phyloP scores from a whole-genome alignment of 2,797 vertebrate species.

The Pachyuromys duprasi region DNA sequence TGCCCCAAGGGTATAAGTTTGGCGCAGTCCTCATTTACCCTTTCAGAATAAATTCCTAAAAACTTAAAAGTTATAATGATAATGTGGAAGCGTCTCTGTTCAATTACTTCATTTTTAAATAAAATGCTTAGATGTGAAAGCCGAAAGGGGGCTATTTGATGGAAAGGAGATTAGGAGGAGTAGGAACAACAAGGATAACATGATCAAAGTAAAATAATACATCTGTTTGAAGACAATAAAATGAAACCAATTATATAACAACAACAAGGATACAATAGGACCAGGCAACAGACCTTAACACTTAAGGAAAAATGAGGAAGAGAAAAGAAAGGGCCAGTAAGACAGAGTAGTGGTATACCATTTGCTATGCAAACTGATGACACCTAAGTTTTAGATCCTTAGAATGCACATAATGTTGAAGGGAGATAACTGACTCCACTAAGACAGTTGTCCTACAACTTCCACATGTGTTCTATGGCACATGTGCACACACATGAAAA shows the following conservation, averaged over 20 bases:
- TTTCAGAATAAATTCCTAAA: background rate
- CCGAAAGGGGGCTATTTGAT: background rate
- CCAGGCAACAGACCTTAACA: background rate
- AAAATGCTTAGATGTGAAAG: background rate
- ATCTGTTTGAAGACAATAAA: background rate
- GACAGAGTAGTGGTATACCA: background rate
- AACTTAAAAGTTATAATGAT: background rate
- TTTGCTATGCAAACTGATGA: background rate
- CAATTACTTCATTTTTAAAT: constrained; percentile 51
- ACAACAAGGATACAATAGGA: background rate
- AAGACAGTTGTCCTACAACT: background rate
- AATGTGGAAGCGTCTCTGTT: background rate
- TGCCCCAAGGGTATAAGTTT: constrained; percentile 46
- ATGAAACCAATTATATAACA: background rate
- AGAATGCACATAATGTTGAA: background rate
- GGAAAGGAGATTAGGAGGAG: background rate
- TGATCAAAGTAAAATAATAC: background rate
- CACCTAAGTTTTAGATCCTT: background rate
- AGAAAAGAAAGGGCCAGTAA: background rate
- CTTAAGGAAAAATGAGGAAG: constrained; percentile 44
- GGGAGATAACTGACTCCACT: background rate
- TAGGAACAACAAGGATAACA: background rate
- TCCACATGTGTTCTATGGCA: background rate
- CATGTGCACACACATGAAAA: background rate
- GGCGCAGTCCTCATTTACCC: constrained; percentile 15